Conservation (phyloP, 2,888 invertebrate species). For the Meteorus cinctellus region DNA sequence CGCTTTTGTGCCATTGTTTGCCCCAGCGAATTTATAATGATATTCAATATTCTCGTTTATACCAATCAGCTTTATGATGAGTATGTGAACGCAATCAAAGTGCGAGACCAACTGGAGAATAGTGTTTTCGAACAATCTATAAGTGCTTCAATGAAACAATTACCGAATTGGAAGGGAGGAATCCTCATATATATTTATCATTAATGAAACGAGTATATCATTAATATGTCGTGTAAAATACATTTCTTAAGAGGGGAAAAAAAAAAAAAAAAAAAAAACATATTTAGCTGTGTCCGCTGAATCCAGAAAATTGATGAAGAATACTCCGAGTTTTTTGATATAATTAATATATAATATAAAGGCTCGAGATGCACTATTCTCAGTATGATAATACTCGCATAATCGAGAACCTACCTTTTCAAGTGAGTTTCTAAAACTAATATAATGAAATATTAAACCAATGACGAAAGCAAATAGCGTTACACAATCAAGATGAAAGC, state of each 20-base stretch:
- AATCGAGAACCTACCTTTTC: constrained; percentile 65
- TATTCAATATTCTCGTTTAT: not conserved
- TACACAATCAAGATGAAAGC: constrained; percentile 73
- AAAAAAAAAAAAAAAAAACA: not conserved
- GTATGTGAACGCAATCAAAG: constrained; percentile 37
- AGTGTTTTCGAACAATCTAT: constrained; percentile 37
- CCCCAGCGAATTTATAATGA: not conserved
- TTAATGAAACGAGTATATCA: not conserved
- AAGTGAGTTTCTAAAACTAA: constrained; percentile 69
- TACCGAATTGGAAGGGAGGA: not conserved
- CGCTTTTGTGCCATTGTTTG: not conserved
- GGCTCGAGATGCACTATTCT: constrained; percentile 32
- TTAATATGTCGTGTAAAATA: not conserved
- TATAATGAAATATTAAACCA: constrained; percentile 68
- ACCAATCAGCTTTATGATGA: constrained; percentile 19
- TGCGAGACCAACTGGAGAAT: constrained; percentile 38
- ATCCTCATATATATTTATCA: not conserved
- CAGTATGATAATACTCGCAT: constrained; percentile 42
- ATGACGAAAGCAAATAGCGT: constrained; percentile 73
- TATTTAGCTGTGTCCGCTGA: constrained; percentile 4
- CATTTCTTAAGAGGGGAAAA: not conserved
- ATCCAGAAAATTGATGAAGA: constrained; percentile 15
- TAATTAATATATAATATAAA: not conserved
- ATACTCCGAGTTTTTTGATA: not conserved
- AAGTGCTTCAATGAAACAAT: constrained; percentile 1